phyloP scores from a whole-genome alignment of 2,888 invertebrate genomes.

The Yponomeuta plumbellus region DNA sequence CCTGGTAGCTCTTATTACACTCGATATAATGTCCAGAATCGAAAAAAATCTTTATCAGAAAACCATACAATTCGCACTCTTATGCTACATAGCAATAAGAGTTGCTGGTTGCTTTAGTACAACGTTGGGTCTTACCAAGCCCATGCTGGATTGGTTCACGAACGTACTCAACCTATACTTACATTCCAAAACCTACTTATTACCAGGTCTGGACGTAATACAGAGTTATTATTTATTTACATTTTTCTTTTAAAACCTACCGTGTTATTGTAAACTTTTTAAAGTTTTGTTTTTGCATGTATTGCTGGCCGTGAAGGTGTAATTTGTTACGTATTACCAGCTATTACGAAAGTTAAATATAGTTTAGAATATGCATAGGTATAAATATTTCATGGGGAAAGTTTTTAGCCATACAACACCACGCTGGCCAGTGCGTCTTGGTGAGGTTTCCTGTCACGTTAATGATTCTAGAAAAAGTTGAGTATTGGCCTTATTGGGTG shows the following conservation, averaged over 20 bases:
- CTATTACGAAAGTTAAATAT: background rate
- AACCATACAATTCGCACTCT: background rate
- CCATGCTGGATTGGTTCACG: conserved; percentile 6
- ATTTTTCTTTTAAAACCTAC: conserved; percentile 3
- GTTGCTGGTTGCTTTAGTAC: background rate
- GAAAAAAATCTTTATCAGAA: background rate
- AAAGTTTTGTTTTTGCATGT: background rate
- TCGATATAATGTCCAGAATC: background rate
- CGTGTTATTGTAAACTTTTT: conserved; percentile 12
- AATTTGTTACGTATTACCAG: conserved; percentile 15
- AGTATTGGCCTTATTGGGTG: too few relatives aligned
- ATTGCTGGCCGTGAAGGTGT: background rate
- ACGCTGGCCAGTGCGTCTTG: too few relatives aligned
- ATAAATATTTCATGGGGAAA: too few relatives aligned
- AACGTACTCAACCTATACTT: conserved; percentile 9
- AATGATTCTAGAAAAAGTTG: background rate
- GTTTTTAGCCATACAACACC: too few relatives aligned
- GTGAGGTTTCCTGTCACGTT: too few relatives aligned
- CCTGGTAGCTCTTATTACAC: background rate
- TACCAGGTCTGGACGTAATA: conserved; percentile 4
- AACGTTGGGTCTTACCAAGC: background rate
- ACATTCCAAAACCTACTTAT: conserved; percentile 10
- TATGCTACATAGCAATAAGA: background rate
- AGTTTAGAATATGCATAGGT: background rate
- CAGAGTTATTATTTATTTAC: conserved; percentile 17